Evolutionary conservation across 2,113 vertebrate species (phyloP).

Genomic region (Pundamilia nyererei): DNA sequence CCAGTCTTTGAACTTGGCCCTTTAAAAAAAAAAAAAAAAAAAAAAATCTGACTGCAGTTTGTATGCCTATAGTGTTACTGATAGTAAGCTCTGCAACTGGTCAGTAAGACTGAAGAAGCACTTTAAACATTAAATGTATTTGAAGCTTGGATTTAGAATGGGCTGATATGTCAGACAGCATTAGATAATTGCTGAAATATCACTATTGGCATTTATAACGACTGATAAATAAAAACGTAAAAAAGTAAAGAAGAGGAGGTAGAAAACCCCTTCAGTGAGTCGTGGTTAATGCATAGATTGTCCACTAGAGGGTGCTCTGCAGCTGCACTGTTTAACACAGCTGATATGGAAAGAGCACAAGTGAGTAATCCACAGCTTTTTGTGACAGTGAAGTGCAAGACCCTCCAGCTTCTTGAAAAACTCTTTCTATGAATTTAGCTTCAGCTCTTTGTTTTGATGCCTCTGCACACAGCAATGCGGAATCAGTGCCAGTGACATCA

Average conservation of each 20-base stretch:
- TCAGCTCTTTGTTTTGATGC: not conserved
- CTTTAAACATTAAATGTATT: not conserved
- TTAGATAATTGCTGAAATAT: not conserved
- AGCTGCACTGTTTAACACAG: not conserved
- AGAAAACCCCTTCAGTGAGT: not conserved
- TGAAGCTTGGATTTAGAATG: not conserved
- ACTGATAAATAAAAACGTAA: not conserved
- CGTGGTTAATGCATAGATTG: not conserved
- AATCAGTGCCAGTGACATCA: constrained; percentile 89
- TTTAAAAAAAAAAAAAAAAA: not conserved
- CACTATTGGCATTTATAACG: not conserved
- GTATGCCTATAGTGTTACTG: not conserved
- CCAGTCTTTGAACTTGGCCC: not conserved
- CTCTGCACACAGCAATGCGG: constrained; percentile 81
- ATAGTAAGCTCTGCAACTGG: not conserved
- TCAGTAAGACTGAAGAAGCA: not conserved
- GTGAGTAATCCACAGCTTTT: not conserved
- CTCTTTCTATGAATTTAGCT: not conserved
- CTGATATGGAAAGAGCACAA: not conserved
- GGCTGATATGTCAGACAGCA: not conserved
- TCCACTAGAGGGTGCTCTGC: not conserved
- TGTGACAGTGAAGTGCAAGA: not conserved
- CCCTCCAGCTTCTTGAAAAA: not conserved
- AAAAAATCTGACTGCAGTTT: not conserved
- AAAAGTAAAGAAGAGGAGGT: not conserved